A percentile compares a stretch with the other conserved stretches of the same genome.
Evolutionary conservation across 2,888 invertebrate species (phyloP).

Genomic region (Archips crataeganus): DNA sequence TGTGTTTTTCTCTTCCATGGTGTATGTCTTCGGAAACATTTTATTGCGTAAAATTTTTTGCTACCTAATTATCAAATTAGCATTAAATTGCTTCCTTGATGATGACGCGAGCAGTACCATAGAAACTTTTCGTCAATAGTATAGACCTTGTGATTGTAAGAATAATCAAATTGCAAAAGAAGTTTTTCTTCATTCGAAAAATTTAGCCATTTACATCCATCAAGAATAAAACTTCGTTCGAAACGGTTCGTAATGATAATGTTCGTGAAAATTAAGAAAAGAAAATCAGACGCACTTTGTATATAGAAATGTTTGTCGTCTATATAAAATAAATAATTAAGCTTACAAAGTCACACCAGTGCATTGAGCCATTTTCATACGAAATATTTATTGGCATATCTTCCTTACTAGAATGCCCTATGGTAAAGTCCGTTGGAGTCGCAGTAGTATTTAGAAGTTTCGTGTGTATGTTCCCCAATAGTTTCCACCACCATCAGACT

Average conservation of each 20-base stretch:
- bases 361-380: neutral
- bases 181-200: neutral
- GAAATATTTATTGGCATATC: no score
- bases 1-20: neutral
- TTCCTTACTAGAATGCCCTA: conserved; percentile 25
- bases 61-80: neutral
- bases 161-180: conserved; percentile 4
- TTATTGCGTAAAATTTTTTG: neutral
- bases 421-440: conserved; percentile 44
- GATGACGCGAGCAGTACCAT: neutral
- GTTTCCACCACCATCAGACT: conserved; percentile 37
- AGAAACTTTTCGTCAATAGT: neutral
- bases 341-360: neutral
- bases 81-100: neutral
- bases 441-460: conserved; percentile 41
- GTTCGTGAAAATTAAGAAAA: no score
- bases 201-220: neutral
- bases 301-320: no score
- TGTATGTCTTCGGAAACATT: neutral
- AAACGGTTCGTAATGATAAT: neutral
- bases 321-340: no score
- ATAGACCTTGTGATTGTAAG: neutral
- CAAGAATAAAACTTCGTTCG: neutral
- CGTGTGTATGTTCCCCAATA: conserved; percentile 47
- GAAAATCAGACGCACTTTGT: no score